Evolutionary conservation across 2,888 invertebrate genomes (phyloP).

Genomic region (Xestia ashworthii): DNA sequence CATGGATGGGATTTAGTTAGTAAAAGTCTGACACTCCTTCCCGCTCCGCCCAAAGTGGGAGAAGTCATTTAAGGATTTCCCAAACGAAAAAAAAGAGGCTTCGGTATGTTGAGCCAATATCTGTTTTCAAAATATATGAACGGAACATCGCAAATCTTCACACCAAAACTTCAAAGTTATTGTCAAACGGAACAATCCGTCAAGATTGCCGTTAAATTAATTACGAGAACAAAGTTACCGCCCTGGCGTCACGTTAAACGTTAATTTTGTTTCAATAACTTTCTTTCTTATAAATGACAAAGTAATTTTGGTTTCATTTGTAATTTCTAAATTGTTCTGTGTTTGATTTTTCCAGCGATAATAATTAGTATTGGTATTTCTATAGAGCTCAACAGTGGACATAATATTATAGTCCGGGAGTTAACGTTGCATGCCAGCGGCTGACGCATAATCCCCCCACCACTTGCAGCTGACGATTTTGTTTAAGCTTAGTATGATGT

Average conservation of each 20-base stretch:
- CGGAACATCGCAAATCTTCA: not conserved
- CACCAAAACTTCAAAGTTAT: not conserved
- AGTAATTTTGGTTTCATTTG: conserved; percentile 31
- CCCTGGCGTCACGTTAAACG: conserved; percentile 11
- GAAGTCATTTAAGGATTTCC: too few relatives aligned
- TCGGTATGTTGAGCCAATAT: too few relatives aligned
- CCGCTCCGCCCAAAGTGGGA: too few relatives aligned
- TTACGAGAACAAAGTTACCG: conserved; percentile 20
- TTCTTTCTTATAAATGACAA: conserved; percentile 27
- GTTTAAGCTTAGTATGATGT: too few relatives aligned
- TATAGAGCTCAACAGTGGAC: too few relatives aligned
- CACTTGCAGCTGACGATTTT: too few relatives aligned
- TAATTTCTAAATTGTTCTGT: conserved; percentile 6
- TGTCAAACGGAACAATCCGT: conserved; percentile 18
- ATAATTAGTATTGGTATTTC: not conserved
- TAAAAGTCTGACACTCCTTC: too few relatives aligned
- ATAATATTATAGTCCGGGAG: too few relatives aligned
- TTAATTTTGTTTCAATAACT: conserved; percentile 36
- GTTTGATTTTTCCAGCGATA: not conserved
- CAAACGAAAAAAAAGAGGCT: too few relatives aligned
- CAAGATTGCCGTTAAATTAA: conserved; percentile 32
- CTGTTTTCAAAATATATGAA: not conserved
- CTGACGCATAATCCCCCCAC: too few relatives aligned
- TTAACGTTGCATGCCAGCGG: too few relatives aligned
- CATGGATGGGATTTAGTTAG: too few relatives aligned